Evolutionary conservation across 2,797 vertebrate genomes (phyloP), one percentile per base, ranked within the genome.

Genomic region (Pempheris klunzingeri): DNA sequence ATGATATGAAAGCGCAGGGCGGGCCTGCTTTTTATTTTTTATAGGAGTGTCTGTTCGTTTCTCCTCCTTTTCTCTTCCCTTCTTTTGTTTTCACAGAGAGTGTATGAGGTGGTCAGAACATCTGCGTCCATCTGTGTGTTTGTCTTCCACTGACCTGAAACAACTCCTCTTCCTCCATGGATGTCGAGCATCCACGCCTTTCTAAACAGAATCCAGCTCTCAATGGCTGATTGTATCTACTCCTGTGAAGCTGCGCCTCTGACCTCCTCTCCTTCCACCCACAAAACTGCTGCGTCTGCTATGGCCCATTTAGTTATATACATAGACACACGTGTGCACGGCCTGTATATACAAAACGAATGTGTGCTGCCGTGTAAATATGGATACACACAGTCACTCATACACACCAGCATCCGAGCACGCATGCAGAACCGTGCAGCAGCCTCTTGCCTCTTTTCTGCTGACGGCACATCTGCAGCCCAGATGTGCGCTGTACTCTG

Each of bases 401-500:
- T 53, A 77, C 64, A 72, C 77, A 79, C 59, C 58, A n/a, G 77
- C 84, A 71, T 80, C 74, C 61, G 6, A 80, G 85, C 82, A 32
- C 36, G 30, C 71, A 66, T 38, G 65, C 84, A 68, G 82, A 81
- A 81, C 77, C 26, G 39, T 57, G 34, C 68, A 60, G 73, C 76
- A 61, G 73, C 79, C 39, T 74, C 44, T 60, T 5, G 20, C 15
- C 60, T 47, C 20, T 30, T 52, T 55, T 82, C 61, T 74, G 76
- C 83, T 73, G 78, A 79, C 14, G 13, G 20, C 7, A 83, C 91
- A 93, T 90, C 88, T 92, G 92, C 30, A 2, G 64, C 57, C 85
- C 93, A 93, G 91, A 93, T 93, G 92, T 90, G 83, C 54, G 28
- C 54, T 12, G 78, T 9, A 28, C 66, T 84, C 58, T 13, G 87